These are phyloP conservation scores for Eulemur coronatus DNA, from an alignment of 2,797 vertebrate species.

Conservation along the genomic window DNA sequence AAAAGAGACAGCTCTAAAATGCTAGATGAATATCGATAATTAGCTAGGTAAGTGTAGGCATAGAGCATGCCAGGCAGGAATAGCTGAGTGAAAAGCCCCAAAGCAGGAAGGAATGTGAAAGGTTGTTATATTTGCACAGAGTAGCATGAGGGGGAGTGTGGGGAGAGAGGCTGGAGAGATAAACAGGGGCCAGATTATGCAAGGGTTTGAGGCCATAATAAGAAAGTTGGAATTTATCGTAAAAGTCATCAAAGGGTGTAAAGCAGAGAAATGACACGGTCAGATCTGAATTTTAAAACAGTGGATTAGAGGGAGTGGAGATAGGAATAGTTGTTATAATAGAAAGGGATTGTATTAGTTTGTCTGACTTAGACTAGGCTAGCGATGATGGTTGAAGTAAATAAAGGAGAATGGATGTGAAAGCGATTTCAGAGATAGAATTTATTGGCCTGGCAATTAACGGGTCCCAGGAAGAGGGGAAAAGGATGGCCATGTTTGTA, in stretches of 20 bases:
- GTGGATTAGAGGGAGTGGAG: background rate
- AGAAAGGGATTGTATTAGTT: background rate
- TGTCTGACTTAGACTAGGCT: background rate
- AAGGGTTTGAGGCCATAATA: background rate
- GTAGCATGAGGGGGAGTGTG: background rate
- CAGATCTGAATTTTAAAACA: constrained; percentile 1
- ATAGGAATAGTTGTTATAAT: background rate
- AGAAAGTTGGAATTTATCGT: constrained; percentile 35
- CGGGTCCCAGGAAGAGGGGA: background rate
- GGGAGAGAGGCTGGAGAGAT: background rate
- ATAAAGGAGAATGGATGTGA: background rate
- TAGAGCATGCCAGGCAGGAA: background rate
- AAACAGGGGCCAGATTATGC: background rate
- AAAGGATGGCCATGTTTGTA: background rate
- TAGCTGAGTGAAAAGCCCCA: background rate
- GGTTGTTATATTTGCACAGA: constrained; percentile 37
- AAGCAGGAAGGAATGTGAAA: background rate
- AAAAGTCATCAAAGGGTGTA: constrained; percentile 28
- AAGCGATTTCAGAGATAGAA: background rate
- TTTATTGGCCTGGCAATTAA: background rate
- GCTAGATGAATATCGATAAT: constrained; percentile 4
- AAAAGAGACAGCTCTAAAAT: background rate
- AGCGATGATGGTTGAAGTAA: background rate
- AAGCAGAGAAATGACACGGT: background rate
- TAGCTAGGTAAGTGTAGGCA: background rate